Evolutionary conservation across 2,797 vertebrate species (phyloP).

Genomic region (Leptatherina wallacei): DNA sequence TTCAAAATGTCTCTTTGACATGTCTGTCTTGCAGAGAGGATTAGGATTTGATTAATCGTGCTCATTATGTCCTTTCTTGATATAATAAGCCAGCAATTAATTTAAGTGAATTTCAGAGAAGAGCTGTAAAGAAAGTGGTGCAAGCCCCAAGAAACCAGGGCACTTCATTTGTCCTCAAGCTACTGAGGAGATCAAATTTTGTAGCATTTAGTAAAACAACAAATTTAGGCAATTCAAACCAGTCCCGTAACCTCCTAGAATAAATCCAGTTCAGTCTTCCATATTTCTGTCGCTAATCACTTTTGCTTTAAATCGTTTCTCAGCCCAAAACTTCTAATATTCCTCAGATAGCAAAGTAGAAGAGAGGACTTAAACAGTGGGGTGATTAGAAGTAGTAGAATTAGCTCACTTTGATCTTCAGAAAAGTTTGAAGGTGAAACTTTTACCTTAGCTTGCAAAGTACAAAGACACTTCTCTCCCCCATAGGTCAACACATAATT

Average conservation of each 20-base stretch:
- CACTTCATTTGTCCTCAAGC: background rate
- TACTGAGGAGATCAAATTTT: background rate
- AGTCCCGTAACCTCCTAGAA: background rate
- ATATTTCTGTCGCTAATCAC: background rate
- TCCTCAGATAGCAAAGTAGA: background rate
- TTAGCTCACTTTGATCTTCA: background rate
- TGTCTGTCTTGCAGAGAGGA: background rate
- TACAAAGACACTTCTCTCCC: background rate
- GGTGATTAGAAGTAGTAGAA: no score
- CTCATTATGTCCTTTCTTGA: background rate
- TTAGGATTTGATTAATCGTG: slow-evolving; percentile 1
- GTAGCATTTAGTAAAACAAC: background rate
- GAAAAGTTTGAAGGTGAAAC: background rate
- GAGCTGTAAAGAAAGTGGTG: background rate
- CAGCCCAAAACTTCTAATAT: background rate
- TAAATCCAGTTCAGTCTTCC: background rate
- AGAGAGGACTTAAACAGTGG: no score
- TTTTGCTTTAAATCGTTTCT: background rate
- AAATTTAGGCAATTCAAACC: background rate
- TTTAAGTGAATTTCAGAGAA: background rate
- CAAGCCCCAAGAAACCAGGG: background rate
- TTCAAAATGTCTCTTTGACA: background rate
- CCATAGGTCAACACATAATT: background rate
- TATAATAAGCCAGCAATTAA: background rate
- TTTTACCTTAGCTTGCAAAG: background rate